phyloP scores from a whole-genome alignment of 2,888 invertebrate species.

The Acleris cristana region DNA sequence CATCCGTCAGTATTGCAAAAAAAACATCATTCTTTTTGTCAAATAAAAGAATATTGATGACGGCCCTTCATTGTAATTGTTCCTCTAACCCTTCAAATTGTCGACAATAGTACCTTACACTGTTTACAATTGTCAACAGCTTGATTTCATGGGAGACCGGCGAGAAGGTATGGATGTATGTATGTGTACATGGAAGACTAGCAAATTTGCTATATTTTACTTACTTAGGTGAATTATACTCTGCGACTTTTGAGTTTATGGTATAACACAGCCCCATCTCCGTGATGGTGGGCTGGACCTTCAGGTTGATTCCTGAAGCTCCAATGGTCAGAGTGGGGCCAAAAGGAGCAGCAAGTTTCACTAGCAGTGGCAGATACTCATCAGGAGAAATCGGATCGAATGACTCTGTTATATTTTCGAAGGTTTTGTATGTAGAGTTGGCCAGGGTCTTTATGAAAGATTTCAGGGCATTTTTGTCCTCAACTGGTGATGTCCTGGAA shows the following conservation, averaged over 20 bases:
- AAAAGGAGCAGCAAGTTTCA: constrained; percentile 79
- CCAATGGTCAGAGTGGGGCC: constrained; percentile 81
- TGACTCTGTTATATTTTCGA: constrained; percentile 77
- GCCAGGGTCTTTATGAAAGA: constrained; percentile 83
- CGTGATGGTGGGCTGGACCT: constrained; percentile 84
- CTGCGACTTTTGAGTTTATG: constrained; percentile 86
- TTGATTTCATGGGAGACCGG: no score
- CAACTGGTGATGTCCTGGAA: constrained; percentile 60
- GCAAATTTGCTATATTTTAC: constrained; percentile 45
- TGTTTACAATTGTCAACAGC: no score
- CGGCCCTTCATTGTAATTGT: no score
- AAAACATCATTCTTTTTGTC: no score
- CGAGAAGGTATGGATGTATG: no score
- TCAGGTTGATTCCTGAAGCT: constrained; percentile 76
- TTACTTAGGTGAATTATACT: constrained; percentile 84
- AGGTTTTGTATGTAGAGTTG: constrained; percentile 84
- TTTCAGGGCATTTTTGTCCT: constrained; percentile 80
- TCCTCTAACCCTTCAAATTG: no score
- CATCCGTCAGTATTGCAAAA: no score
- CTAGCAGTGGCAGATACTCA: constrained; percentile 73
- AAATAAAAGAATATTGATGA: no score
- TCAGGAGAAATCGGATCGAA: constrained; percentile 84
- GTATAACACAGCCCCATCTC: constrained; percentile 89
- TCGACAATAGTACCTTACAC: no score
- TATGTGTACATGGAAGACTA: no score